Conservation (phyloP, 1,140 invertebrate genomes). For the Zaprionus africanus region DNA sequence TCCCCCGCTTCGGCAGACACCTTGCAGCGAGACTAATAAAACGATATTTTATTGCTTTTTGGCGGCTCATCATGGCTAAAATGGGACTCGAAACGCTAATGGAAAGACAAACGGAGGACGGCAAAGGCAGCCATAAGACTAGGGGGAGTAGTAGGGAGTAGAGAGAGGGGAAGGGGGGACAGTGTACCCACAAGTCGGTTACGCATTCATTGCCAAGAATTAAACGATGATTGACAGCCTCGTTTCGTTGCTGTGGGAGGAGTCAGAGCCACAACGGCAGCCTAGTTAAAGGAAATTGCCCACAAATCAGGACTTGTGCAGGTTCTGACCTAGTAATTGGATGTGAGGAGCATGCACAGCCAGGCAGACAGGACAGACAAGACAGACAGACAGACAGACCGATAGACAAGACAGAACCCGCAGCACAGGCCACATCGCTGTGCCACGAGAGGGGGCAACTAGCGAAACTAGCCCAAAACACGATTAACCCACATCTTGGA, state of each 20-base stretch:
- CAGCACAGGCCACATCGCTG: conserved; percentile 2
- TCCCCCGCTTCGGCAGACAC: not conserved
- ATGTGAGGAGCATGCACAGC: conserved; percentile 69
- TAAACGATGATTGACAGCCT: conserved; percentile 58
- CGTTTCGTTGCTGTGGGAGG: conserved; percentile 1
- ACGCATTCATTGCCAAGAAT: conserved; percentile 56
- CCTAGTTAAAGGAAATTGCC: conserved; percentile 61
- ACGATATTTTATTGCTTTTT: conserved; percentile 74
- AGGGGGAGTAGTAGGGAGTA: not conserved
- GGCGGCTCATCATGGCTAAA: conserved; percentile 67
- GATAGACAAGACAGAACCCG: conserved; percentile 21
- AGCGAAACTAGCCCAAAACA: conserved; percentile 80
- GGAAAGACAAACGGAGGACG: conserved; percentile 13
- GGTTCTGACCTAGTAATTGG: conserved; percentile 81
- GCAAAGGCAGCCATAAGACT: conserved; percentile 2
- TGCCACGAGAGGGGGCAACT: conserved; percentile 19
- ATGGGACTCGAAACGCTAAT: conserved; percentile 36
- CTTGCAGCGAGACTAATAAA: conserved; percentile 65
- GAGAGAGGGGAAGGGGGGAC: not conserved
- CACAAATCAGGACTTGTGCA: conserved; percentile 70
- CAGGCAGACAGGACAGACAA: conserved; percentile 5
- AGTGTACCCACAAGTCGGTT: conserved; percentile 1
- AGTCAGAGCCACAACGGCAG: conserved; percentile 19
- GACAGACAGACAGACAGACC: conserved; percentile 12
- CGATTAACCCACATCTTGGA: conserved; percentile 84